These are phyloP conservation scores for Xiphydria camelus DNA, from an alignment of 2,888 invertebrate genomes.

Conservation along the genomic window DNA sequence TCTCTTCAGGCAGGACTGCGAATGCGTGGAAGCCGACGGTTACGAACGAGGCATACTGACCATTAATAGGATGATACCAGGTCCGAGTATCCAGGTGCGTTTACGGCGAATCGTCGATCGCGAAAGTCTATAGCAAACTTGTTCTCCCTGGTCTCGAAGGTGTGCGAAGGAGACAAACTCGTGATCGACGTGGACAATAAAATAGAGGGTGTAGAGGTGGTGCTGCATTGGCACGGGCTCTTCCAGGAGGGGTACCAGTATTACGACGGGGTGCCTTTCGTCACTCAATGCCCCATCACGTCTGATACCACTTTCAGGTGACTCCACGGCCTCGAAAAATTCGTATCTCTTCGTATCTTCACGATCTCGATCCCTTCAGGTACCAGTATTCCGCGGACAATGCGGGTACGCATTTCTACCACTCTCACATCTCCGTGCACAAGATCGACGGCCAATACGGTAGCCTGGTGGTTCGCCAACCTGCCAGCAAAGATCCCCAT, in stretches of 20 bases:
- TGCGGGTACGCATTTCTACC: slow-evolving; percentile 56
- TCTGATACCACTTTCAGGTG: slow-evolving; percentile 83
- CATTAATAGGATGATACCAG: slow-evolving; percentile 87
- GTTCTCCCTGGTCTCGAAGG: no score
- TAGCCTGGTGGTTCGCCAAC: slow-evolving; percentile 62
- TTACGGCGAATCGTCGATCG: no score
- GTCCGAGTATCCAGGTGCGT: slow-evolving; percentile 84
- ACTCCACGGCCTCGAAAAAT: slow-evolving; percentile 72
- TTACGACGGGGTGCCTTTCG: slow-evolving; percentile 85
- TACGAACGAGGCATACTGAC: slow-evolving; percentile 80
- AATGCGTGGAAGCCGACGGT: slow-evolving; percentile 86
- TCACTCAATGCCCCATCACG: slow-evolving; percentile 85
- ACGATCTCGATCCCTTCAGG: slow-evolving; percentile 31
- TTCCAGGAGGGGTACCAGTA: slow-evolving; percentile 81
- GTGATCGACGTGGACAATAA: slow-evolving; percentile 84
- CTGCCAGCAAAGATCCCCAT: slow-evolving; percentile 51
- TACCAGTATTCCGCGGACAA: slow-evolving; percentile 50
- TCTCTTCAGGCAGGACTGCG: slow-evolving; percentile 63
- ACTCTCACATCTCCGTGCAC: slow-evolving; percentile 56
- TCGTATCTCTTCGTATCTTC: no score
- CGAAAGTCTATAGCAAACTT: no score
- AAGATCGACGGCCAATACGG: slow-evolving; percentile 67
- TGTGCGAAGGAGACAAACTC: slow-evolving; percentile 84
- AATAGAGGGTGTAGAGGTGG: slow-evolving; percentile 83
- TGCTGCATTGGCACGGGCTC: slow-evolving; percentile 90